Base-by-base conservation (phyloP, 2,113 vertebrate genomes). In the Nycticryphes semicollaris region DNA sequence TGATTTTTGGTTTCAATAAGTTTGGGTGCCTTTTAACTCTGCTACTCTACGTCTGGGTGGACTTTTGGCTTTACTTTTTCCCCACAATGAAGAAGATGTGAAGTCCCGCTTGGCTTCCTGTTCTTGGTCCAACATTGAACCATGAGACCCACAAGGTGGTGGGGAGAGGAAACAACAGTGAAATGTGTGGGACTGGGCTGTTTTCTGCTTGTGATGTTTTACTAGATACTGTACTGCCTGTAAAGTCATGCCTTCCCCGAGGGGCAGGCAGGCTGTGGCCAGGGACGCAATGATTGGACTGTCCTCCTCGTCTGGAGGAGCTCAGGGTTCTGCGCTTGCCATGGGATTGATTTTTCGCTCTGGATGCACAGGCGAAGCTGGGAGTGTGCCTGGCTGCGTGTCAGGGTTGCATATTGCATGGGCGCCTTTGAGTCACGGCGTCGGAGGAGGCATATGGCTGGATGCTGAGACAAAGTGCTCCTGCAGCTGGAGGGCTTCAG, bases 1-100 rank as follows among this genome's bases (percentile, higher is more conserved):
- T 96, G 91, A 92, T 74, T 74, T 39, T 62, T 37, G 54, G 54
- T 73, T 83, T 86, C 50, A 86, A 78, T 92, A 93, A 92, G 67
- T 86, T 76, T 74, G 45, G 51, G 54, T 54, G 68, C 47, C n/a
- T 74, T 84, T 93, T 73, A 80, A 82, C 31, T 57, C 50, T 53
- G 43, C 22, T 60, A 3, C 12, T n/a, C n/a, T 0, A 5, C 43
- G 31, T 25, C 25, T 16, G 18, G 41, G 48, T 14, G 47, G 25
- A 51, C 30, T 67, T 62, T 7, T 11, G 47, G 24, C 33, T 12
- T 77, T 59, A 31, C 43, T 11, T 90, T 66, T 87, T 35, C 31
- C 31, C 63, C 10, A 4, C 2, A 45, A 35, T 3, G 3, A 51
- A 33, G 59, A 27, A 84, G 9, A 6, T 2, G 3, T 39, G 35